These are phyloP conservation scores for Archaeoteleia sp. DNA, from an alignment of 2,888 invertebrate genomes.

Conservation along the genomic window DNA sequence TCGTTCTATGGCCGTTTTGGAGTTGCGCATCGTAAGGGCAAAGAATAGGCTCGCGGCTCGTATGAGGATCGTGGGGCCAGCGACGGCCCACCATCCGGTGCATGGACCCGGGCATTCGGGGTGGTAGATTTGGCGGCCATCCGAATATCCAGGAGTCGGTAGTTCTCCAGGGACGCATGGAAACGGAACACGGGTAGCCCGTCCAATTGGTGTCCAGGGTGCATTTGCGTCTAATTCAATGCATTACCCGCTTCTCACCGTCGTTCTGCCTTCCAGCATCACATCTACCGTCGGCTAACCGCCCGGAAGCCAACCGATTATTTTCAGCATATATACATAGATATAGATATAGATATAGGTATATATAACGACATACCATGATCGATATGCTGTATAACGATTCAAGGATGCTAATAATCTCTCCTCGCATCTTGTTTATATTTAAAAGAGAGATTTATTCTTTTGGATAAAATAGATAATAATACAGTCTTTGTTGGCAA, in stretches of 20 bases:
- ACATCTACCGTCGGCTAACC: constrained; percentile 55
- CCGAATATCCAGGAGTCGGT: constrained; percentile 60
- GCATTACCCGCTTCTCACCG: constrained; percentile 74
- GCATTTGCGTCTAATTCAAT: constrained; percentile 80
- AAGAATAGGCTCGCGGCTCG: constrained; percentile 7
- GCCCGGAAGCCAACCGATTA: constrained; percentile 52
- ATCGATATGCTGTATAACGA: no score
- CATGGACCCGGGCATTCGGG: constrained; percentile 40
- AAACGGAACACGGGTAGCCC: constrained; percentile 68
- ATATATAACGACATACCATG: no score
- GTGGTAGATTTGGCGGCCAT: constrained; percentile 39
- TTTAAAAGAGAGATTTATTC: no score
- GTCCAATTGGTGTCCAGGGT: constrained; percentile 72
- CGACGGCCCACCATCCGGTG: not conserved
- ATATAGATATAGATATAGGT: not conserved
- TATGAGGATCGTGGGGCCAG: constrained; percentile 31
- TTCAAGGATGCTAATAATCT: no score
- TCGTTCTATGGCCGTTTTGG: no score
- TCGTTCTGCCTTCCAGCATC: constrained; percentile 49
- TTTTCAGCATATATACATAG: constrained; percentile 26
- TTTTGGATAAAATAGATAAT: no score
- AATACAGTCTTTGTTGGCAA: no score
- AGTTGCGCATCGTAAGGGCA: no score
- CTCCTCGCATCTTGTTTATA: no score
- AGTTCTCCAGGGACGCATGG: constrained; percentile 67